Conservation (phyloP, 2,797 vertebrate genomes). For the Chromis chromis region DNA sequence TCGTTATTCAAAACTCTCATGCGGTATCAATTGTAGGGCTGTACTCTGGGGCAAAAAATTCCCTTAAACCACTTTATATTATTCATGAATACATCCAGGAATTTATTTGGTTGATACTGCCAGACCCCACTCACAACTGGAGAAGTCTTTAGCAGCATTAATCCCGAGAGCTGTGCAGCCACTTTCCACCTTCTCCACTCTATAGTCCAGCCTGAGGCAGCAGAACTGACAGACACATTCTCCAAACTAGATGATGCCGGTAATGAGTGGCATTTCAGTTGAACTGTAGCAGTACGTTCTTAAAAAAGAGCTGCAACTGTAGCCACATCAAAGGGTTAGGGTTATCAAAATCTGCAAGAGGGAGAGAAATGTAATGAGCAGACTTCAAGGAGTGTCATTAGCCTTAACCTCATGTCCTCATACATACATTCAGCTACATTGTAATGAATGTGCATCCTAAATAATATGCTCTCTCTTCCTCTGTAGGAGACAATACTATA, state of each 20-base stretch:
- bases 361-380: constrained; percentile 17
- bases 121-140: constrained; percentile 65
- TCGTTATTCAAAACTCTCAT: constrained; percentile 46
- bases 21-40: constrained; percentile 54
- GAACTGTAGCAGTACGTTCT: background rate
- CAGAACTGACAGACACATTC: constrained; percentile 5
- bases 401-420: constrained; percentile 1
- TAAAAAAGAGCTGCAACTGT: constrained; percentile 15
- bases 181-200: constrained; percentile 11
- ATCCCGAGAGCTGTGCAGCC: constrained; percentile 15
- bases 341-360: constrained; percentile 15
- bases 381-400: constrained; percentile 20
- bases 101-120: constrained; percentile 75
- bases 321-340: constrained; percentile 44
- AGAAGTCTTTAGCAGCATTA: constrained; percentile 74
- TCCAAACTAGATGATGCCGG: constrained; percentile 21
- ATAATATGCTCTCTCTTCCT: background rate
- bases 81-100: constrained; percentile 70
- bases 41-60: constrained; percentile 52
- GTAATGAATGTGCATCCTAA: background rate
- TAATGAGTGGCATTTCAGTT: background rate
- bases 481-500: background rate
- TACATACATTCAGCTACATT: background rate
- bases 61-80: constrained; percentile 62
- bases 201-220: constrained; percentile 2